These are phyloP conservation scores for Pseudonaja textilis DNA, from an alignment of 2,113 vertebrate species.

Conservation along the genomic window DNA sequence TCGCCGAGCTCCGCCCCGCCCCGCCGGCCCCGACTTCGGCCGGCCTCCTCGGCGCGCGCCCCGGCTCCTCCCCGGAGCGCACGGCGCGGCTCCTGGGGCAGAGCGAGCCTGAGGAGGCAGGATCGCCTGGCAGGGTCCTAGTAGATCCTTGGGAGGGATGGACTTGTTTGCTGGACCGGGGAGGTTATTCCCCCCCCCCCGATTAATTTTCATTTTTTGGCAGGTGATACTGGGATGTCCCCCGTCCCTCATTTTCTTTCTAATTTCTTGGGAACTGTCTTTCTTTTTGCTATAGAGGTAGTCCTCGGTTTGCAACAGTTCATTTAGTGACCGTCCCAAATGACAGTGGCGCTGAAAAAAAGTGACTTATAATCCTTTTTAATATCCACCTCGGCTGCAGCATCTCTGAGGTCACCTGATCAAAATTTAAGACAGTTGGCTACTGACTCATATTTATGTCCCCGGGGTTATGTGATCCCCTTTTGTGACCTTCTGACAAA, in stretches of 20 bases:
- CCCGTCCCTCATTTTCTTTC: neutral
- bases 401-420: neutral
- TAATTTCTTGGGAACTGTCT: neutral
- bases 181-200: neutral
- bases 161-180: no score
- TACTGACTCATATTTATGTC: neutral
- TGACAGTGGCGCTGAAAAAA: neutral
- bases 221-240: neutral
- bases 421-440: neutral
- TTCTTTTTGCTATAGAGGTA: neutral
- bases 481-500: neutral
- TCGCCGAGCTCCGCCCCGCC: constrained; percentile 20
- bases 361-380: neutral
- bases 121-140: neutral
- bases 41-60: neutral
- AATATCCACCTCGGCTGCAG: rapidly evolving
- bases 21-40: constrained; percentile 3
- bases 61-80: constrained; percentile 11
- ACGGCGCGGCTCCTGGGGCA: neutral
- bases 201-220: neutral
- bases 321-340: neutral
- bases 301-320: neutral
- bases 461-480: no score
- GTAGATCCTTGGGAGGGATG: neutral
- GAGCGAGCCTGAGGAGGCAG: neutral